Evolutionary conservation across 2,797 vertebrate species (phyloP).

Genomic region (Microcaecilia unicolor): DNA sequence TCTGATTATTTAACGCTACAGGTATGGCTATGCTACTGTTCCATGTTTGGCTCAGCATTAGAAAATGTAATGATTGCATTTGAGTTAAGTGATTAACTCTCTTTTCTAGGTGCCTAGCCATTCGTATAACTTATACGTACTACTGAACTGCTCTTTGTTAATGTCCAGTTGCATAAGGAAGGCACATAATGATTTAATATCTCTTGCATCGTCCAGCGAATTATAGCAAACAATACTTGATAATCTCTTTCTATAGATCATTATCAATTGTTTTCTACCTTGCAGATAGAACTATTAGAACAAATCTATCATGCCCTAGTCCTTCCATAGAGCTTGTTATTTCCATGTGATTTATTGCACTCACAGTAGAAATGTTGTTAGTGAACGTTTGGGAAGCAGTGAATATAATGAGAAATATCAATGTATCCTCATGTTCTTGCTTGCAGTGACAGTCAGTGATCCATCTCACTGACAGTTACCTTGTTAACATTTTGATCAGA

Average conservation of each 20-base stretch:
- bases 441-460: constrained; percentile 72
- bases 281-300: constrained; percentile 54
- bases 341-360: constrained; percentile 74
- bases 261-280: constrained; percentile 67
- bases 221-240: constrained; percentile 58
- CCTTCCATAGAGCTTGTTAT: constrained; percentile 61
- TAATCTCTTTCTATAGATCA: constrained; percentile 70
- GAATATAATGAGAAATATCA: constrained; percentile 82
- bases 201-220: constrained; percentile 35
- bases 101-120: constrained; percentile 24
- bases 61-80: constrained; percentile 30
- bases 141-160: constrained; percentile 4
- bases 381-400: constrained; percentile 63
- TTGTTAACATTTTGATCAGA: constrained; percentile 90
- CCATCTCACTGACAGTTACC: constrained; percentile 84
- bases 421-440: constrained; percentile 80
- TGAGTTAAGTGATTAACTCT: constrained; percentile 31
- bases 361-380: constrained; percentile 65
- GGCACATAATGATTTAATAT: constrained; percentile 32
- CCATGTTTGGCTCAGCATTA: constrained; percentile 17
- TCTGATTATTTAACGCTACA: too few relatives aligned
- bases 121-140: constrained; percentile 24
- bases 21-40: constrained; percentile 24
- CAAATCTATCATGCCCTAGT: constrained; percentile 62
- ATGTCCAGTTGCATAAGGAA: constrained; percentile 11